Conservation (phyloP, 2,113 vertebrate genomes). For the Ranitomeya imitator region DNA sequence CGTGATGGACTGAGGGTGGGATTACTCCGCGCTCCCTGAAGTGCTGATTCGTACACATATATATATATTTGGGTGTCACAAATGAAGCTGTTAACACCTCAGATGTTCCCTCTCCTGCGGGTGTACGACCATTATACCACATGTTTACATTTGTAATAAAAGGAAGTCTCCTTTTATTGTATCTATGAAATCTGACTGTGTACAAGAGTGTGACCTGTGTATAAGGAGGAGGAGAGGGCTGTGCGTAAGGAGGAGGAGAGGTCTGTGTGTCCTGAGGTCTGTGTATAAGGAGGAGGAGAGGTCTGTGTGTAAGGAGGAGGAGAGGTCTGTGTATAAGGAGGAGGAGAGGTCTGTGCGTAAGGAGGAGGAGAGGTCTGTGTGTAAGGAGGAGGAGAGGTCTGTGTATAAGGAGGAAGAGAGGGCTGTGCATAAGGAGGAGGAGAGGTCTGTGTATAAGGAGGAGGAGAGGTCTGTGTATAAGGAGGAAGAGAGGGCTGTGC, state of each 20-base stretch:
- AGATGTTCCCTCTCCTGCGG: background rate
- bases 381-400: too few species aligned
- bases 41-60: background rate
- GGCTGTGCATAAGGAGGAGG: background rate
- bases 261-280: background rate
- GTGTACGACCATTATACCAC: slow-evolving; percentile 8
- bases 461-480: background rate
- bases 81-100: background rate
- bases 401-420: too few species aligned
- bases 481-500: too few species aligned
- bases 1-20: slow-evolving; percentile 12
- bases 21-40: background rate
- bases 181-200: background rate
- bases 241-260: background rate
- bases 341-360: too few species aligned
- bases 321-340: too few species aligned
- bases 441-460: background rate
- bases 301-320: too few species aligned
- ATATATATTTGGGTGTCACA: slow-evolving; percentile 8
- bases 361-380: too few species aligned
- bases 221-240: background rate
- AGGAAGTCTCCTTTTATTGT: slow-evolving; percentile 52
- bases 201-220: background rate
- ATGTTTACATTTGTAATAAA: slow-evolving; percentile 58
- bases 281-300: too few species aligned